Evolutionary conservation across 2,113 vertebrate species (phyloP).

Genomic region (Petrocephalus zakoni): DNA sequence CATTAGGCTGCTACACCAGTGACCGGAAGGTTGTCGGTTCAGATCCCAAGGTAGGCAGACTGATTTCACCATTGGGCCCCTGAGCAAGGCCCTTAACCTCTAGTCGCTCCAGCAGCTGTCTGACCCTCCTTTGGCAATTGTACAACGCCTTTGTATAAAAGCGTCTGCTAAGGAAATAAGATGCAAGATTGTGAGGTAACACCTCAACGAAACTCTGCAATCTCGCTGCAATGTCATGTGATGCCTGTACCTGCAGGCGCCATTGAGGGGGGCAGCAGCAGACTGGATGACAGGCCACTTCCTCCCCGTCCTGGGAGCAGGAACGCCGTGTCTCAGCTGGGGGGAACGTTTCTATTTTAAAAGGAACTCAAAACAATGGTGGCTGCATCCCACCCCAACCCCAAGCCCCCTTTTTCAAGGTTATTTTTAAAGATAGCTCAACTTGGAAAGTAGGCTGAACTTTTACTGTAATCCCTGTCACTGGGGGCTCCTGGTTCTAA

Average conservation of each 20-base stretch:
- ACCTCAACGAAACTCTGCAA: neutral
- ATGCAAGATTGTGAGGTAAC: neutral
- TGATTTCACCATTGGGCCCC: neutral
- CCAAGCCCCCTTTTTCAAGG: slow-evolving; percentile 64
- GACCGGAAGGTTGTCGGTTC: neutral
- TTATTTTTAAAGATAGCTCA: slow-evolving; percentile 65
- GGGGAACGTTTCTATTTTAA: slow-evolving; percentile 39
- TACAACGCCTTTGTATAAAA: neutral
- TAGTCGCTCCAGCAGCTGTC: neutral
- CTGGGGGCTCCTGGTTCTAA: slow-evolving; percentile 45
- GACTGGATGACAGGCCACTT: neutral
- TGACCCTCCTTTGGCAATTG: neutral
- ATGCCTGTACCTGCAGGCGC: neutral
- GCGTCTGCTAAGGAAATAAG: neutral
- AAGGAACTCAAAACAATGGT: slow-evolving; percentile 46
- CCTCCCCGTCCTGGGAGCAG: neutral
- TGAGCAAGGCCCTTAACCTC: neutral
- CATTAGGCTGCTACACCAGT: neutral
- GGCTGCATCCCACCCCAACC: slow-evolving; percentile 33
- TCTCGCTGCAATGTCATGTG: neutral
- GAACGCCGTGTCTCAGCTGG: slow-evolving; percentile 42
- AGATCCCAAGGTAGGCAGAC: neutral
- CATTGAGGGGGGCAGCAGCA: neutral
- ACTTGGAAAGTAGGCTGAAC: slow-evolving; percentile 55
- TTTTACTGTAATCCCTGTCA: slow-evolving; percentile 51